These are phyloP conservation scores for Drosophila rellima DNA, from an alignment of 2,888 invertebrate species.

Conservation along the genomic window DNA sequence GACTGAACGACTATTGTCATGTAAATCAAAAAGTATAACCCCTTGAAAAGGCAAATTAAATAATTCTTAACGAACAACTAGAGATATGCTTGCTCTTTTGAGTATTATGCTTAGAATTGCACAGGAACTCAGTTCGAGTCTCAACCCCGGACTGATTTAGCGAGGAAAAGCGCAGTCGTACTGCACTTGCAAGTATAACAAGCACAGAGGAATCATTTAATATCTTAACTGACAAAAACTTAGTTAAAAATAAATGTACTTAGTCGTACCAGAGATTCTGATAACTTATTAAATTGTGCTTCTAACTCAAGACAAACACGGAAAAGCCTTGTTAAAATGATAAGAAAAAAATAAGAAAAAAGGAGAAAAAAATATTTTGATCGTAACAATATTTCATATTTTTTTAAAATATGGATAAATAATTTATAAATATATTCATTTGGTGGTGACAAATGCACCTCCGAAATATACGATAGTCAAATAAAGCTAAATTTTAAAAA, in stretches of 20 bases:
- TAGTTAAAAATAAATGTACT: background rate
- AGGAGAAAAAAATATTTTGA: too few relatives aligned
- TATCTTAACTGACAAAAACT: background rate
- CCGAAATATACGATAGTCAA: too few relatives aligned
- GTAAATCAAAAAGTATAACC: conserved; percentile 32
- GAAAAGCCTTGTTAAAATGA: too few relatives aligned
- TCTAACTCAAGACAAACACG: too few relatives aligned
- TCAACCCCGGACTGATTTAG: background rate
- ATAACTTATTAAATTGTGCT: too few relatives aligned
- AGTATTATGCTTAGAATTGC: conserved; percentile 15
- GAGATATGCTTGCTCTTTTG: conserved; percentile 23
- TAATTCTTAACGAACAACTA: conserved; percentile 58
- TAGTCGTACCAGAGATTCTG: too few relatives aligned
- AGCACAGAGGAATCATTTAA: background rate
- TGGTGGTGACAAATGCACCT: too few relatives aligned
- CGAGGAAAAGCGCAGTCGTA: background rate
- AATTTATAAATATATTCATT: too few relatives aligned
- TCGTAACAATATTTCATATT: too few relatives aligned
- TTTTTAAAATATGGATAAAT: too few relatives aligned
- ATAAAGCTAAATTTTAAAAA: too few relatives aligned
- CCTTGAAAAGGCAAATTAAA: conserved; percentile 44
- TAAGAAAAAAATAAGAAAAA: too few relatives aligned
- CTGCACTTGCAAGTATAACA: conserved; percentile 5
- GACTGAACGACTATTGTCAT: conserved; percentile 31
- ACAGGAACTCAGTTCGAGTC: background rate